Conservation (phyloP, 1,140 invertebrate genomes). For the Scaptomyza graminum region DNA sequence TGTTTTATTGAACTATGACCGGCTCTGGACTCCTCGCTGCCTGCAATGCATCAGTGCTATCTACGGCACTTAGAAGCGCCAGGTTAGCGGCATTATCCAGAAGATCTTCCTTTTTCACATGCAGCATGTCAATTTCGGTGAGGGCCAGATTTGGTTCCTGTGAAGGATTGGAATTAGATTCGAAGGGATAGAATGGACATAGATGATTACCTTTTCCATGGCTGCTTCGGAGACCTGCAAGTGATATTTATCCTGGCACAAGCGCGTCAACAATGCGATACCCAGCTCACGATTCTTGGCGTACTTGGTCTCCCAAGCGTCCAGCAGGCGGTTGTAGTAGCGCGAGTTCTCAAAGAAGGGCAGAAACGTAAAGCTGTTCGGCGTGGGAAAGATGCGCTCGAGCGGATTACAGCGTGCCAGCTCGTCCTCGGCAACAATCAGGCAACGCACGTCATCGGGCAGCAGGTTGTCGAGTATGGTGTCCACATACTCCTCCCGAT, state of each 20-base stretch:
- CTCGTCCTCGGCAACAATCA: conserved; percentile 97
- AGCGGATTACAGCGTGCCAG: conserved; percentile 88
- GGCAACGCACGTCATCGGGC: conserved; percentile 94
- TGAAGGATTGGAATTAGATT: background rate
- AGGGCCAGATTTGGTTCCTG: conserved; percentile 78
- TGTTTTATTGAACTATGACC: conserved; percentile 22
- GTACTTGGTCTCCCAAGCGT: conserved; percentile 95
- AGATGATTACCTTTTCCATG: conserved; percentile 68
- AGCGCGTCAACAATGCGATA: conserved; percentile 87
- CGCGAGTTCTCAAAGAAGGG: conserved; percentile 92
- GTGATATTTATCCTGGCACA: conserved; percentile 90
- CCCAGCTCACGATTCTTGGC: conserved; percentile 87
- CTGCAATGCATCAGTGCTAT: conserved; percentile 20
- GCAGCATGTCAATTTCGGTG: conserved; percentile 80
- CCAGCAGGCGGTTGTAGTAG: conserved; percentile 97
- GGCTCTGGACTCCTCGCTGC: conserved; percentile 22
- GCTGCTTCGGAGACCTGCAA: conserved; percentile 86
- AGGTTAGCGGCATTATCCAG: conserved; percentile 52
- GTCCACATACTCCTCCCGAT: conserved; percentile 89
- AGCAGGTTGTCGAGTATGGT: conserved; percentile 91
- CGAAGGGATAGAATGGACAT: background rate
- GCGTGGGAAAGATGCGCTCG: conserved; percentile 94
- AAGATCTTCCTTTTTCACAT: conserved; percentile 71
- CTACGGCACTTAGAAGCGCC: conserved; percentile 38
- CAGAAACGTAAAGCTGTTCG: conserved; percentile 90